A percentile compares a stretch with the other conserved stretches of the same genome.
Evolutionary conservation across 2,797 vertebrate species (phyloP).

Genomic region (Lutjanus campechanus): DNA sequence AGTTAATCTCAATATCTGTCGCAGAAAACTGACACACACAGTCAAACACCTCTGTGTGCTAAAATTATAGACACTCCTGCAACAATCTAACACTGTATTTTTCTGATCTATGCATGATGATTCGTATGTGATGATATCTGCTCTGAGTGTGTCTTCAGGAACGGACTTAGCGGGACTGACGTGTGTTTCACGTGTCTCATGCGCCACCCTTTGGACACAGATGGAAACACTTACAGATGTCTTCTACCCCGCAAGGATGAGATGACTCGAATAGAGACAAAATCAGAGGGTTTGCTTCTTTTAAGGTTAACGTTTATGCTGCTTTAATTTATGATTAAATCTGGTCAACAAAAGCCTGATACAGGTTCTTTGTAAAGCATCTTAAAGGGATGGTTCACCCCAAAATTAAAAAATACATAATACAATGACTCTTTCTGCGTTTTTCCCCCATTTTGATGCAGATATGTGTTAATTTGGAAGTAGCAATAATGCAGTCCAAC

Average conservation of each 20-base stretch:
- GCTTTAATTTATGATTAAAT: background rate
- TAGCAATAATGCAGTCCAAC: too few relatives aligned
- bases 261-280: constrained; percentile 1
- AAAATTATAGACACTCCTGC: background rate
- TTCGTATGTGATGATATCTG: constrained; percentile 31
- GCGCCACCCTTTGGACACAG: constrained; percentile 85
- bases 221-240: constrained; percentile 43
- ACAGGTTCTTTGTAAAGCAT: background rate
- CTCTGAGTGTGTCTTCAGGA: constrained; percentile 25
- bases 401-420: too few relatives aligned
- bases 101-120: constrained; percentile 38
- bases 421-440: too few relatives aligned
- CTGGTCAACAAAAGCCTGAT: too few relatives aligned
- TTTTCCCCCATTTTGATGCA: too few relatives aligned
- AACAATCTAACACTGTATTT: constrained; percentile 8
- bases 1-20: background rate
- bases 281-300: background rate
- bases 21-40: background rate
- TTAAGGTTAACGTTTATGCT: background rate
- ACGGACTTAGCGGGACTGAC: constrained; percentile 31
- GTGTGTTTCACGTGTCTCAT: constrained; percentile 78
- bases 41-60: background rate
- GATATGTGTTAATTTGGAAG: too few relatives aligned
- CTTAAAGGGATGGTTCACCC: too few relatives aligned
- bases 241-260: background rate